Evolutionary conservation across 2,888 invertebrate genomes (phyloP).

Genomic region (Euzophera pinguis): DNA sequence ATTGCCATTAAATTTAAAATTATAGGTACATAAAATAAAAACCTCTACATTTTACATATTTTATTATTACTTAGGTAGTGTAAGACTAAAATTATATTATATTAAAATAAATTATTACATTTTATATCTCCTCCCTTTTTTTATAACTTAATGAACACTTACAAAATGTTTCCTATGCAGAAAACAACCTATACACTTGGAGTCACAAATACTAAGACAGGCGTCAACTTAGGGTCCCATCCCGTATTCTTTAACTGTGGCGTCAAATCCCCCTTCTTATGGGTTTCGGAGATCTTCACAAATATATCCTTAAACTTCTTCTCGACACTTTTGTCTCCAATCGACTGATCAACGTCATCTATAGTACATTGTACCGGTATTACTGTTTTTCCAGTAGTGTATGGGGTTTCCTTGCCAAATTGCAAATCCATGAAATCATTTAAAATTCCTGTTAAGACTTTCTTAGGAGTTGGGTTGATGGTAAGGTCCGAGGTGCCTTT

Average conservation of each 20-base stretch:
- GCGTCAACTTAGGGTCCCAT: conserved; percentile 59
- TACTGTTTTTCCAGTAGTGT: conserved; percentile 63
- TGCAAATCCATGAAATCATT: conserved; percentile 69
- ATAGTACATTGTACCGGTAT: conserved; percentile 47
- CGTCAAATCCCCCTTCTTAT: conserved; percentile 53
- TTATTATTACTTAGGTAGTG: too few species aligned
- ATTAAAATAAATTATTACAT: too few species aligned
- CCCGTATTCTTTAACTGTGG: conserved; percentile 52
- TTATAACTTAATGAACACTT: too few species aligned
- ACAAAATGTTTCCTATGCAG: too few species aligned
- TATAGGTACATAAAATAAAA: too few species aligned
- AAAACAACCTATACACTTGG: conserved; percentile 47
- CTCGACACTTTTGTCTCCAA: conserved; percentile 37
- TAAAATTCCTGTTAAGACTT: conserved; percentile 56
- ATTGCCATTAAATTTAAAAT: background rate
- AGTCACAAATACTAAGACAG: conserved; percentile 57
- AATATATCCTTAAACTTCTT: conserved; percentile 55
- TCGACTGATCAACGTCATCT: conserved; percentile 48
- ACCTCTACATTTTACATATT: too few species aligned
- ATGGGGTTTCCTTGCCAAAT: conserved; percentile 59
- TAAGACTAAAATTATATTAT: too few species aligned
- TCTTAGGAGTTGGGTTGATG: conserved; percentile 42
- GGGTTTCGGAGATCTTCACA: conserved; percentile 47
- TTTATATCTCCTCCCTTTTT: too few species aligned
- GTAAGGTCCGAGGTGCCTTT: conserved; percentile 44